phyloP scores from a whole-genome alignment of 2,888 invertebrate genomes.

The Anodontia alba region DNA sequence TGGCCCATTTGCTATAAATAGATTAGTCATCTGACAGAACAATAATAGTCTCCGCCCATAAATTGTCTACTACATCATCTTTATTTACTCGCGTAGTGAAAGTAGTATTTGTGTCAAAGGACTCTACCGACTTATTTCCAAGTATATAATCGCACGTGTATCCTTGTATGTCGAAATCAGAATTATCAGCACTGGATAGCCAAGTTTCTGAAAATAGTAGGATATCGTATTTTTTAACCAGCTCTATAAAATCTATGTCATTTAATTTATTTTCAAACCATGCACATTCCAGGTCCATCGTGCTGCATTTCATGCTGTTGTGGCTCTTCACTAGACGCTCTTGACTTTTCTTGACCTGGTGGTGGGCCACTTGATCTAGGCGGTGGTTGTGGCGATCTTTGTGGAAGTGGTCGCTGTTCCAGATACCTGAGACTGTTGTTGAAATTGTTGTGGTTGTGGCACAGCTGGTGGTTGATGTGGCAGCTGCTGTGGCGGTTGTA shows the following conservation, averaged over 20 bases:
- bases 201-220: too few species aligned
- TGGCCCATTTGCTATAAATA: neutral
- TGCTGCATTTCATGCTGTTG: neutral
- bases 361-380: too few species aligned
- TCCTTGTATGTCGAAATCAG: too few species aligned
- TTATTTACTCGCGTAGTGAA: neutral
- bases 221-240: neutral
- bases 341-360: too few species aligned
- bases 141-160: neutral
- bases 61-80: neutral
- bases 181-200: too few species aligned
- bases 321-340: neutral
- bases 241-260: neutral
- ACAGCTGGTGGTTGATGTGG: too few species aligned
- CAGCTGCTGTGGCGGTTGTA: too few species aligned
- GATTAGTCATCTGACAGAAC: too few species aligned
- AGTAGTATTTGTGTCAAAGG: too few species aligned
- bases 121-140: neutral
- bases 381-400: neutral
- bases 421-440: neutral
- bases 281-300: neutral
- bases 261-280: neutral
- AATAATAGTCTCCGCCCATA: neutral
- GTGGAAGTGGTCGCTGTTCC: neutral
- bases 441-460: too few species aligned